phyloP scores from a whole-genome alignment of 2,797 vertebrate species.

The Psittacula derbiana region DNA sequence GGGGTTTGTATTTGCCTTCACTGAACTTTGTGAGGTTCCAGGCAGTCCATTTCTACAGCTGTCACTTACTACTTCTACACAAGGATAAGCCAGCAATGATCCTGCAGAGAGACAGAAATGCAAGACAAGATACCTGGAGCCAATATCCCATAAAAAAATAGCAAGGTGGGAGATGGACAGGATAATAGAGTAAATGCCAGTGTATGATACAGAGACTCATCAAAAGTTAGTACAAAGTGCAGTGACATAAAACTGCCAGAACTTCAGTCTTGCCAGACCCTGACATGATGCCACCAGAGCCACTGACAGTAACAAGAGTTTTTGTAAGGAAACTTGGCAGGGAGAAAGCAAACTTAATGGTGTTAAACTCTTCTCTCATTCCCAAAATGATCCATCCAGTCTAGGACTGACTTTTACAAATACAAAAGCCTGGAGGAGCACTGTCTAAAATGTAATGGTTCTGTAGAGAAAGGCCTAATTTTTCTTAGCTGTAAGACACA shows the following conservation, averaged over 20 bases:
- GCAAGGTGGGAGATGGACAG: neutral
- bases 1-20: neutral
- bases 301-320: neutral
- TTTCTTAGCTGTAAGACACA: constrained; percentile 22
- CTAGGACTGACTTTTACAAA: neutral
- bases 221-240: neutral
- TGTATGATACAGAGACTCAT: neutral
- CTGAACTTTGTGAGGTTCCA: neutral
- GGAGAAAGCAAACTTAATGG: neutral
- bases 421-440: neutral
- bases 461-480: neutral
- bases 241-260: neutral
- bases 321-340: neutral
- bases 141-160: neutral
- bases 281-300: neutral
- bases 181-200: neutral
- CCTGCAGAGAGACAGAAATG: neutral
- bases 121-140: neutral
- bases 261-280: neutral
- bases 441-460: neutral
- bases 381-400: neutral
- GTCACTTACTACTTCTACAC: neutral
- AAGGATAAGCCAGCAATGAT: fast-evolving
- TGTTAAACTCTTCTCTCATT: neutral
- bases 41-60: neutral